Conservation (phyloP, 2,797 vertebrate genomes). For the Momotus momota region DNA sequence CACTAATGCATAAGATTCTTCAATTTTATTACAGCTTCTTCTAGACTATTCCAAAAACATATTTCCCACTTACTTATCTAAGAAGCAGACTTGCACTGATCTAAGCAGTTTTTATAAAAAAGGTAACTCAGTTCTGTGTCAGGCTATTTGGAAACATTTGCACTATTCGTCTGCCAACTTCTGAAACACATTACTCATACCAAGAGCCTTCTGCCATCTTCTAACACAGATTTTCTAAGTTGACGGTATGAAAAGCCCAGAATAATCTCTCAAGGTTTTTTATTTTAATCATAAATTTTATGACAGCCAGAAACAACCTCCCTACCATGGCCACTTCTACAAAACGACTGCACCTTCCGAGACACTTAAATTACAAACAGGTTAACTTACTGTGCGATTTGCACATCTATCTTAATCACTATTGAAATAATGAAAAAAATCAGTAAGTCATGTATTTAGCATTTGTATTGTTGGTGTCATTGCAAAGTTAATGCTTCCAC, state of each 20-base stretch:
- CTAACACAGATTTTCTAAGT: conserved; percentile 38
- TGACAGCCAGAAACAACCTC: background rate
- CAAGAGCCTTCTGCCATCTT: conserved; percentile 43
- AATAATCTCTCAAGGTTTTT: conserved; percentile 28
- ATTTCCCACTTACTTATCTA: conserved; percentile 10
- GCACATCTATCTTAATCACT: background rate
- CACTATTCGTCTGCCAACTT: conserved; percentile 42
- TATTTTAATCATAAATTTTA: conserved; percentile 4
- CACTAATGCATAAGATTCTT: background rate
- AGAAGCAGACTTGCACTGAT: background rate
- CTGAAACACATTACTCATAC: conserved; percentile 55
- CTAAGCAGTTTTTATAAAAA: conserved; percentile 31
- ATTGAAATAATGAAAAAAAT: background rate
- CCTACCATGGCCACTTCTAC: background rate
- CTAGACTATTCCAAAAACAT: conserved; percentile 15
- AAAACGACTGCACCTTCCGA: background rate
- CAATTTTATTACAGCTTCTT: conserved; percentile 19
- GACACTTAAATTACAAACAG: background rate
- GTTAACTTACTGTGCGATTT: background rate
- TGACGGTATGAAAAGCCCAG: conserved; percentile 1
- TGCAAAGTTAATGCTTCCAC: background rate
- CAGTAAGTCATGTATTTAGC: background rate
- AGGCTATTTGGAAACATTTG: conserved; percentile 62
- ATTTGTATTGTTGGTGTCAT: background rate
- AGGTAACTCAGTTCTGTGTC: conserved; percentile 20